Evolutionary conservation across 2,888 invertebrate genomes (phyloP).

Genomic region (Spisula subtruncata): DNA sequence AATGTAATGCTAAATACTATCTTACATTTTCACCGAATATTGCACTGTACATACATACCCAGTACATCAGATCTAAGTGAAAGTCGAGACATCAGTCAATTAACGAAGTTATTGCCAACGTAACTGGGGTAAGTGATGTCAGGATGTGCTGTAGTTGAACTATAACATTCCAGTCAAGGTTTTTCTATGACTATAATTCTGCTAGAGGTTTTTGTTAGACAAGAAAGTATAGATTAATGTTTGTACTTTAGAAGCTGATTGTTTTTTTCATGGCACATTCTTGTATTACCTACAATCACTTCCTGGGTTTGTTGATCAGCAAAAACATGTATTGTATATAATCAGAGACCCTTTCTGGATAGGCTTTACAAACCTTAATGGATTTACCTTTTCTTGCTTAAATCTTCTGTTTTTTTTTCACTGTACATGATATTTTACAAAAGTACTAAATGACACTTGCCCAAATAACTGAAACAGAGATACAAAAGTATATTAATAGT

Average conservation of each 20-base stretch:
- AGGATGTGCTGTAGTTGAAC: background rate
- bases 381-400: slow-evolving; percentile 4
- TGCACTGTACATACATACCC: no score
- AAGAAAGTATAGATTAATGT: background rate
- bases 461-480: no score
- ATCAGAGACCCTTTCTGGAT: background rate
- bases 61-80: background rate
- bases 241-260: background rate
- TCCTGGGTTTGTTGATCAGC: background rate
- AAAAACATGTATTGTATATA: background rate
- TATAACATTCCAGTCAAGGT: background rate
- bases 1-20: no score
- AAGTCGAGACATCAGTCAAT: background rate
- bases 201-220: background rate
- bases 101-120: background rate
- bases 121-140: background rate
- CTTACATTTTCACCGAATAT: background rate
- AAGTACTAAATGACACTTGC: no score
- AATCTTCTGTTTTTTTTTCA: background rate
- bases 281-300: background rate
- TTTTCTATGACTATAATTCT: background rate
- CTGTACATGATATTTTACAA: no score
- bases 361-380: background rate
- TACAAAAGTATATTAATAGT: no score
- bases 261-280: background rate